Conservation (phyloP, 2,888 invertebrate species). For the Coenonympha arcania region DNA sequence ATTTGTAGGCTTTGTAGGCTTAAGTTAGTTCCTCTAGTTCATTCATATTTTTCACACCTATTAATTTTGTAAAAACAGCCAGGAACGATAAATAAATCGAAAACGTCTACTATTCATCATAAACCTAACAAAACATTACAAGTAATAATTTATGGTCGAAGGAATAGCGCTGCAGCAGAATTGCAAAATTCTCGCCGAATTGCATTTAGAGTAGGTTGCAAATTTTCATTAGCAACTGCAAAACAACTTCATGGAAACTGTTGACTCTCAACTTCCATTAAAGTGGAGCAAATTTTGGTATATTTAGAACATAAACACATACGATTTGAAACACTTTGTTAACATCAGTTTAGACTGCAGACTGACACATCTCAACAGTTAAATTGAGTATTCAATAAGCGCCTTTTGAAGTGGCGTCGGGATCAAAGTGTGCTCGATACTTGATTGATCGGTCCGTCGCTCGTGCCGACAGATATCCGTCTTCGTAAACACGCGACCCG, state of each 20-base stretch:
- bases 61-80: too few species aligned
- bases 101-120: not conserved
- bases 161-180: not conserved
- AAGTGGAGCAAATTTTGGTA: not conserved
- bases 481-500: conserved; percentile 19
- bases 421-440: conserved; percentile 23
- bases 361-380: conserved; percentile 9
- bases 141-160: not conserved
- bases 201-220: too few species aligned
- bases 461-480: conserved; percentile 18
- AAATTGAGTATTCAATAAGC: conserved; percentile 21
- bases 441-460: conserved; percentile 15
- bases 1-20: too few species aligned
- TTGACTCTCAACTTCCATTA: not conserved
- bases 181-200: too few species aligned
- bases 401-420: conserved; percentile 14
- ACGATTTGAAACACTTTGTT: not conserved
- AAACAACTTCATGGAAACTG: too few species aligned
- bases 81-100: too few species aligned
- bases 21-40: too few species aligned
- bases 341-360: not conserved
- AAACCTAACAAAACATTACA: not conserved
- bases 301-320: not conserved
- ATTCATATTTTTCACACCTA: too few species aligned
- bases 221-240: too few species aligned